Base-by-base conservation (phyloP, 2,888 invertebrate genomes). In the Osmoderma eremita region DNA sequence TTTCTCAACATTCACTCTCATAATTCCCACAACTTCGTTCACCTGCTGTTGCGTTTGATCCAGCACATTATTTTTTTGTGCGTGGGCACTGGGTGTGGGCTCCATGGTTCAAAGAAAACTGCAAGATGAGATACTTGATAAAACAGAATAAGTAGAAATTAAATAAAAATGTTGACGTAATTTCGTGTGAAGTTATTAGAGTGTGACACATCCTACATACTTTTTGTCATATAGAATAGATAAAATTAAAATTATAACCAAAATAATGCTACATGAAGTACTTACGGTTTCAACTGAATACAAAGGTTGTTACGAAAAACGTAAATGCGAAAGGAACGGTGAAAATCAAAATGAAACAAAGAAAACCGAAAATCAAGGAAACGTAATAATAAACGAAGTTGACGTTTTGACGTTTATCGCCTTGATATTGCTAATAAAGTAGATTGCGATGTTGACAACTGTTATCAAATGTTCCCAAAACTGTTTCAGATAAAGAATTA, bases 1-100 rank as follows among this genome's bases (percentile, higher is more conserved):
- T 82, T 97, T 97, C 79, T 97, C 97, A 58, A 97, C 97, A 82
- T 97, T 98, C 64, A 93, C 90, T 83, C 93, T 91, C 97, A 97
- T 97, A 72, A 98, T 97, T 74, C 92, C 94, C 69, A 95, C 94
- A 71, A 95, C 95, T 88, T 91, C 82, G 67, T 83, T 81, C 12
- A 82, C 83, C 74, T 83, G 82, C 64, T 80, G 79, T 71, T 83
- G 82, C 62, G 83, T 80, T 71, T 82, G 79, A 69, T 82, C 80
- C 72, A 83, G 72, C 71, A 68, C 62, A 20, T 56, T 68, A 41
- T 68, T 68, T 36, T 67, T 67, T 18, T 51, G 51, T 3, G 53
- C 36, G n/a, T 63, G 20, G 3, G 42, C 42, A 30, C 49, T 54
- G 15, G 49, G 50, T 13, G 63, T 42, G 8, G 61, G 63, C 39